phyloP scores from a whole-genome alignment of 2,113 vertebrate species.

The Trinectes maculatus region DNA sequence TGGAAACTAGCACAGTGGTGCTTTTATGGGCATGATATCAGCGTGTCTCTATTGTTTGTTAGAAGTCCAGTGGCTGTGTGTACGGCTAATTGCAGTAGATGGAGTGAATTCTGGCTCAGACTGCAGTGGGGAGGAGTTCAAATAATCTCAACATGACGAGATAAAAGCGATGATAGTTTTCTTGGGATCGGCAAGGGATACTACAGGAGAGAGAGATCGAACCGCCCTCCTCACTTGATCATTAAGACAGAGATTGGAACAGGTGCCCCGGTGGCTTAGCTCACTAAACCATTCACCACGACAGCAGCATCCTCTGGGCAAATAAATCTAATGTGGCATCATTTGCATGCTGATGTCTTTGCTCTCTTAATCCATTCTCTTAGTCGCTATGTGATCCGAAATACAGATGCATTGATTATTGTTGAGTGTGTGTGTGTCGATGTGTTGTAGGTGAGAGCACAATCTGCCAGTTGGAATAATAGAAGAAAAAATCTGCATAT shows the following conservation, averaged over 20 bases:
- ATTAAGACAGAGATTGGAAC: constrained; percentile 58
- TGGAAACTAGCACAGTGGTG: not conserved
- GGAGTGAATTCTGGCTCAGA: constrained; percentile 19
- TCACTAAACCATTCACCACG: constrained; percentile 35
- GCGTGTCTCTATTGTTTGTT: not conserved
- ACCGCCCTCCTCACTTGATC: constrained; percentile 45
- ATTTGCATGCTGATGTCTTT: not conserved
- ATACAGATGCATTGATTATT: not conserved
- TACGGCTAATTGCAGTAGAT: constrained; percentile 44
- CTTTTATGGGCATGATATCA: constrained; percentile 14
- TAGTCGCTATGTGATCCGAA: not conserved
- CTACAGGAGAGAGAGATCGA: constrained; percentile 46
- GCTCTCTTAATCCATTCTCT: constrained; percentile 1
- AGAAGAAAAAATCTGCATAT: not conserved
- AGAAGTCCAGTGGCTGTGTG: constrained; percentile 14
- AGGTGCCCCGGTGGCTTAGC: constrained; percentile 32
- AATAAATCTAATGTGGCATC: constrained; percentile 4
- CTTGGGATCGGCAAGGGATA: constrained; percentile 49
- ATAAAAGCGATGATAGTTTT: constrained; percentile 61
- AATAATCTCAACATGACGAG: constrained; percentile 42
- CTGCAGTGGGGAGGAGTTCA: constrained; percentile 16
- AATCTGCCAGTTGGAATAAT: constrained; percentile 7
- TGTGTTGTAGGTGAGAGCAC: no score
- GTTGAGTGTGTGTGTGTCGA: not conserved
- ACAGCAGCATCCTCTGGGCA: constrained; percentile 39